Evolutionary conservation across 1,140 invertebrate genomes (phyloP).

Genomic region (Drosophila micromelanica): DNA sequence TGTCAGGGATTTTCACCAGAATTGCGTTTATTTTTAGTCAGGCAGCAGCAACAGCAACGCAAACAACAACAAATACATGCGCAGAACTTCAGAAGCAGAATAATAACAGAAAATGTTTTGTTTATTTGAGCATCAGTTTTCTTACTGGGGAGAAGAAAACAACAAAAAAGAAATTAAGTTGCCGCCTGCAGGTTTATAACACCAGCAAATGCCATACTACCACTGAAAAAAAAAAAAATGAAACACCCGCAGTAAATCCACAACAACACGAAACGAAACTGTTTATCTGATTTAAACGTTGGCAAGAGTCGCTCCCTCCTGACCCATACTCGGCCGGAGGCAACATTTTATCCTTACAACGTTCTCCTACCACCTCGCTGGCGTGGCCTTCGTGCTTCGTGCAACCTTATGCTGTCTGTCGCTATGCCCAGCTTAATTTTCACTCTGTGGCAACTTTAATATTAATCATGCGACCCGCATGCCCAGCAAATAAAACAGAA

Average conservation of each 20-base stretch:
- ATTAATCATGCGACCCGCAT: slow-evolving; percentile 80
- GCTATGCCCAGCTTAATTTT: slow-evolving; percentile 67
- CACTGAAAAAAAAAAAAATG: slow-evolving; percentile 19
- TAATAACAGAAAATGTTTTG: slow-evolving; percentile 63
- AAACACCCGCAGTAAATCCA: background rate
- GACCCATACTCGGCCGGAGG: slow-evolving; percentile 3
- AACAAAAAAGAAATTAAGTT: slow-evolving; percentile 72
- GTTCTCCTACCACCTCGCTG: background rate
- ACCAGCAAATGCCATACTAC: slow-evolving; percentile 47
- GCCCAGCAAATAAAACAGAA: slow-evolving; percentile 41
- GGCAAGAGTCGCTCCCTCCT: slow-evolving; percentile 51
- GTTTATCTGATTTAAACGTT: slow-evolving; percentile 80
- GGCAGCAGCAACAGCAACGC: slow-evolving; percentile 18
- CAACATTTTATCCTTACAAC: slow-evolving; percentile 58
- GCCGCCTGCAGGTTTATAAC: slow-evolving; percentile 77
- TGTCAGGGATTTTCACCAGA: slow-evolving; percentile 50
- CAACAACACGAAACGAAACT: slow-evolving; percentile 52
- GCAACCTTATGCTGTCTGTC: slow-evolving; percentile 70
- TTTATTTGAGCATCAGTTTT: slow-evolving; percentile 61
- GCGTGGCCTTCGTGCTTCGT: slow-evolving; percentile 19
- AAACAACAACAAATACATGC: slow-evolving; percentile 35
- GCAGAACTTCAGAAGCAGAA: slow-evolving; percentile 26
- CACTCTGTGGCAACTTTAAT: slow-evolving; percentile 75
- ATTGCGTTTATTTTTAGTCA: slow-evolving; percentile 45
- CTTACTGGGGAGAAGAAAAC: slow-evolving; percentile 21